These are phyloP conservation scores for Nomada ruficornis DNA, from an alignment of 2,888 invertebrate species.

Conservation along the genomic window DNA sequence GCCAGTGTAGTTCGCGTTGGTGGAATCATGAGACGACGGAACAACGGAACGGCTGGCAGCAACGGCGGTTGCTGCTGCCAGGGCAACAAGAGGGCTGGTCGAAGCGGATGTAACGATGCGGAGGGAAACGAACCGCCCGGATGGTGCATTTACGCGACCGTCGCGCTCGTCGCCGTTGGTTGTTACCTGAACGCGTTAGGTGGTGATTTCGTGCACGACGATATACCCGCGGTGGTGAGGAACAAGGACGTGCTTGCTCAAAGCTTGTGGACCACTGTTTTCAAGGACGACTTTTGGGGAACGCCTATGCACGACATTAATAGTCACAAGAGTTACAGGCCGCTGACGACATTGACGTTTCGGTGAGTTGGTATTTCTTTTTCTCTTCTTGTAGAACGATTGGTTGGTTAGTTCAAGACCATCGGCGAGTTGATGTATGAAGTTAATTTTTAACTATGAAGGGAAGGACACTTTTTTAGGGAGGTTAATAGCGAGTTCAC, in stretches of 20 bases:
- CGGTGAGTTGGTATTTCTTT: conserved; percentile 87
- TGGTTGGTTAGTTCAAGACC: background rate
- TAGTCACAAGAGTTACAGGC: conserved; percentile 95
- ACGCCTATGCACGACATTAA: conserved; percentile 92
- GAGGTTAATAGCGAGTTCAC: too few relatives aligned
- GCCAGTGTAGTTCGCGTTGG: conserved; percentile 29
- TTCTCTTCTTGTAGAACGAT: background rate
- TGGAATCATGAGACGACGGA: conserved; percentile 75
- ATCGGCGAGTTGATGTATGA: background rate
- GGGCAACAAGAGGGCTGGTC: conserved; percentile 62
- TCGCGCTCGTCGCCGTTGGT: conserved; percentile 88
- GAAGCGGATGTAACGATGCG: conserved; percentile 84
- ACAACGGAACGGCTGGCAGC: conserved; percentile 66
- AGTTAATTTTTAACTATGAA: background rate
- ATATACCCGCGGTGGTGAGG: conserved; percentile 92
- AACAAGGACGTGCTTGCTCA: conserved; percentile 92
- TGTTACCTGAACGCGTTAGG: conserved; percentile 90
- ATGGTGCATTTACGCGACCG: conserved; percentile 88
- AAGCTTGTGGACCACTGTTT: conserved; percentile 87
- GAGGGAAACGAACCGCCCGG: conserved; percentile 84
- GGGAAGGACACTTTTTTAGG: too few relatives aligned
- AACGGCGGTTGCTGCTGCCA: conserved; percentile 75
- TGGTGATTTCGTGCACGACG: conserved; percentile 95
- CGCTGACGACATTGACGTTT: conserved; percentile 93
- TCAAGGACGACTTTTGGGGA: conserved; percentile 96